Evolutionary conservation across 1,140 invertebrate species (phyloP).

Genomic region (Stenopsyche tienmushanensis): DNA sequence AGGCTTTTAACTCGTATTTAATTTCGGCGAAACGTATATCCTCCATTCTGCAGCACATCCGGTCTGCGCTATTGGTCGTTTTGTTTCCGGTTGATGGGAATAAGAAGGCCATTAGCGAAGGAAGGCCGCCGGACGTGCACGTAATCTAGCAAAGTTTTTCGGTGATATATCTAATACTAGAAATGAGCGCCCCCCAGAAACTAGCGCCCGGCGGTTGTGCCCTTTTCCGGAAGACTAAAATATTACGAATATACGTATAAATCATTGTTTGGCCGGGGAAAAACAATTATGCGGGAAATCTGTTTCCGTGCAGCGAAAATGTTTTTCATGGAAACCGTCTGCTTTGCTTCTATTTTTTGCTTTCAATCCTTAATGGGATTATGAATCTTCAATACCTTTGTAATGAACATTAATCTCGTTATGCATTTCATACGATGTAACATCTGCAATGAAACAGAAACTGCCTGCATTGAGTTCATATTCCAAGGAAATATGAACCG

Average conservation of each 20-base stretch:
- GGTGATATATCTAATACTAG: conserved; percentile 4
- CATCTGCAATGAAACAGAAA: no score
- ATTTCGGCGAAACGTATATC: conserved; percentile 4
- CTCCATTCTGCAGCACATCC: no score
- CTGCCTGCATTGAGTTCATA: no score
- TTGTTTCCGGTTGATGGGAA: neutral
- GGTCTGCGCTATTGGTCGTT: conserved; percentile 6
- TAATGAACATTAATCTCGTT: neutral
- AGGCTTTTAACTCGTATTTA: neutral
- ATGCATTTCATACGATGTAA: no score
- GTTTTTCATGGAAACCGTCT: neutral
- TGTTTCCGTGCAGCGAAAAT: neutral
- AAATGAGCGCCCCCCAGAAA: no score
- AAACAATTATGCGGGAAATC: conserved; percentile 12
- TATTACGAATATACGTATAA: conserved; percentile 1
- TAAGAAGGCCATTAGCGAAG: conserved; percentile 10
- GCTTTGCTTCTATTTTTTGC: neutral
- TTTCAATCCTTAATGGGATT: neutral
- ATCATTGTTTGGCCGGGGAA: conserved; percentile 2
- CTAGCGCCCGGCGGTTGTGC: no score
- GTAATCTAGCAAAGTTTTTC: conserved; percentile 11
- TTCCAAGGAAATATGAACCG: no score
- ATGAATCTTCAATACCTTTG: neutral
- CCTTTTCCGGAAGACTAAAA: conserved; percentile 1
- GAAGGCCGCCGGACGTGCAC: conserved; percentile 7